These are phyloP conservation scores for Scaptomyza pallida DNA, from an alignment of 1,140 invertebrate species.

Conservation along the genomic window DNA sequence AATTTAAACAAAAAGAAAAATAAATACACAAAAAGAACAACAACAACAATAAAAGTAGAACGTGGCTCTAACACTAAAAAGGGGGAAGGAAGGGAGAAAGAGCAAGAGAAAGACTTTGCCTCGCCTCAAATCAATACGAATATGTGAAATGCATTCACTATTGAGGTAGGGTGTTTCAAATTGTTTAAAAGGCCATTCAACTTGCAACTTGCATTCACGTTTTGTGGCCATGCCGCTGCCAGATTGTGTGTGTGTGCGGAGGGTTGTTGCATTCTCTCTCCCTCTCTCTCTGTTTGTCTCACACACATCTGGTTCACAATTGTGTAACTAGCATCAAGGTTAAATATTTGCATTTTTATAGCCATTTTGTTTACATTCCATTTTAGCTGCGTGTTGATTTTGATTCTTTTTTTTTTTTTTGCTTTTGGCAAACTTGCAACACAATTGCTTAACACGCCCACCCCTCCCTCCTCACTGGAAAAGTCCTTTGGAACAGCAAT, in stretches of 20 bases:
- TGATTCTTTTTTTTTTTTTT: not conserved
- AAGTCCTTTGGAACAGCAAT: constrained; percentile 33
- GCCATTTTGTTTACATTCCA: constrained; percentile 49
- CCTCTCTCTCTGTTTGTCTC: not conserved
- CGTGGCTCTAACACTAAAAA: constrained; percentile 42
- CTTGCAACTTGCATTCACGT: constrained; percentile 33
- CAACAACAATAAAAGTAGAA: constrained; percentile 55
- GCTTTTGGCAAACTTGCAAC: constrained; percentile 12
- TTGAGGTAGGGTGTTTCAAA: constrained; percentile 26
- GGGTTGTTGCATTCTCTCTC: constrained; percentile 22
- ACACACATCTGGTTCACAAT: constrained; percentile 32
- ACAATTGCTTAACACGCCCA: constrained; percentile 42
- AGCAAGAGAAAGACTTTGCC: constrained; percentile 8
- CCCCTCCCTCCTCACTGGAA: no score
- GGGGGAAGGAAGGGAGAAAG: constrained; percentile 2
- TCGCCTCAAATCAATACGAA: constrained; percentile 60
- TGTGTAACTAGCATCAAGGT: constrained; percentile 70
- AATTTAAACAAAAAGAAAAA: constrained; percentile 75
- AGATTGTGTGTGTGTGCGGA: not conserved
- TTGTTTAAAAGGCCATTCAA: constrained; percentile 71
- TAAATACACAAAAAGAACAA: constrained; percentile 18
- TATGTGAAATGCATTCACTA: constrained; percentile 12
- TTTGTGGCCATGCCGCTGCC: no score
- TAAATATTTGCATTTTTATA: constrained; percentile 76
- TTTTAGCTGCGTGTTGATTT: constrained; percentile 48